phyloP scores from a whole-genome alignment of 2,888 invertebrate species.

The Syritta pipiens region DNA sequence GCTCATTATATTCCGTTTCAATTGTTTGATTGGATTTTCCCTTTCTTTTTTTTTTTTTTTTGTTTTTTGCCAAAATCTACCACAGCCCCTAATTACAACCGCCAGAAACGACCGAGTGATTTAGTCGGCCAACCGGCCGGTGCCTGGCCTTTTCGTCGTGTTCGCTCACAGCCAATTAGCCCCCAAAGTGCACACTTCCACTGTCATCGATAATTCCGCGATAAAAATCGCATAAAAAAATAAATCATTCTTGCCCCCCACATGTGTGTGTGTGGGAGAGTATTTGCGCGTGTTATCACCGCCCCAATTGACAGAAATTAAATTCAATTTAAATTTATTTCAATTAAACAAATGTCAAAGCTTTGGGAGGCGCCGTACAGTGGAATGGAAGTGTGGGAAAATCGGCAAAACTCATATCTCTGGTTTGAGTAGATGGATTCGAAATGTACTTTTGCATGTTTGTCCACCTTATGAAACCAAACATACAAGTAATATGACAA shows the following conservation, averaged over 20 bases:
- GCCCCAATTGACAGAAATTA: constrained; percentile 37
- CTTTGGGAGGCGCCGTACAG: background rate
- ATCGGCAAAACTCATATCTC: no score
- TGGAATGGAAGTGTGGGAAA: background rate
- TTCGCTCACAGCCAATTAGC: background rate
- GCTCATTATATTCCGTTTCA: constrained; percentile 4
- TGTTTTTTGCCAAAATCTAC: background rate
- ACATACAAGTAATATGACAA: no score
- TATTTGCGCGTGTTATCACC: constrained; percentile 1
- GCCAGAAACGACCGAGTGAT: no score
- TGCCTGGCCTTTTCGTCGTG: background rate
- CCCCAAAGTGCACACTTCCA: background rate
- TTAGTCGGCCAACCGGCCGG: no score
- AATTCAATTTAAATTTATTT: constrained; percentile 57
- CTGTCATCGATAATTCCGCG: constrained; percentile 9
- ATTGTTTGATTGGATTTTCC: no score
- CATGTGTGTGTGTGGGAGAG: background rate
- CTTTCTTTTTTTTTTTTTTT: constrained; percentile 1
- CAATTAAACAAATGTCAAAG: constrained; percentile 28
- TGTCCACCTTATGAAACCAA: no score
- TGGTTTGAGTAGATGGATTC: no score
- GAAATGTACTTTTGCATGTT: no score
- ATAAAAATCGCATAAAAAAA: constrained; percentile 30
- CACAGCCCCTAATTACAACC: constrained; percentile 27
- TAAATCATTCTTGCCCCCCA: background rate